Evolutionary conservation across 1,140 invertebrate species (phyloP), one percentile per base, ranked within the genome.

Genomic region (Pseudobourletiella spinata): DNA sequence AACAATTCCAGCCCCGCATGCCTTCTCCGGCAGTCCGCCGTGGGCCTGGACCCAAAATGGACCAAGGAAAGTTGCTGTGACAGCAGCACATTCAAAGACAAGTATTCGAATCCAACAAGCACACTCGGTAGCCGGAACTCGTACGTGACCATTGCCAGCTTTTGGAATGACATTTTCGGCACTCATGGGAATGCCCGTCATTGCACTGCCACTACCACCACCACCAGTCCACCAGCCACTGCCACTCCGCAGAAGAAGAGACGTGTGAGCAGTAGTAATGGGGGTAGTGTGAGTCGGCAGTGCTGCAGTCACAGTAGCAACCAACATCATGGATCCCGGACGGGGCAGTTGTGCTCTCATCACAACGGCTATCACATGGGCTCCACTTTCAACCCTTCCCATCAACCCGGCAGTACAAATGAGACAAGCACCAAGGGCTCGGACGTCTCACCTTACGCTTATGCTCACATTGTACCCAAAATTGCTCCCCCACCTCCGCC

Each of bases 391-490:
- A 59, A 59, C 26, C 48, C 56, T 46, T 22, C 35, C 11, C 20
- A n/a, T 32, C 28, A 24, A 58, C 42, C 32, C 16, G 18, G 3
- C 35, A 57, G 30, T 58, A 39, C 54, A 46, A 57, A 56, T 24
- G 32, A 28, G 3, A 18, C 25, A 6, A 18, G 16, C 3, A 3
- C 48, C 48, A 66, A 65, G 57, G 64, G 68, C 15, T 69, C 68
- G 15, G 68, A 70, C 46, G 68, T 70, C n/a, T 67, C 65, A n/a
- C 68, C 68, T 1, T 70, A 70, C 42, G 68, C 68, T 39, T 70
- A 70, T 46, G 65, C 68, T 24, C 68, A 70, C 51, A 64, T 69
- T 26, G 42, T 65, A 22, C 61, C 64, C 16, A 43, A 46, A n/a
- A 25, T 44, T 8, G 48, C 48, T 2, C 58, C 50, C 32, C 63